These are phyloP conservation scores for Aporrectodea caliginosa DNA, from an alignment of 1,140 invertebrate genomes.

Conservation along the genomic window DNA sequence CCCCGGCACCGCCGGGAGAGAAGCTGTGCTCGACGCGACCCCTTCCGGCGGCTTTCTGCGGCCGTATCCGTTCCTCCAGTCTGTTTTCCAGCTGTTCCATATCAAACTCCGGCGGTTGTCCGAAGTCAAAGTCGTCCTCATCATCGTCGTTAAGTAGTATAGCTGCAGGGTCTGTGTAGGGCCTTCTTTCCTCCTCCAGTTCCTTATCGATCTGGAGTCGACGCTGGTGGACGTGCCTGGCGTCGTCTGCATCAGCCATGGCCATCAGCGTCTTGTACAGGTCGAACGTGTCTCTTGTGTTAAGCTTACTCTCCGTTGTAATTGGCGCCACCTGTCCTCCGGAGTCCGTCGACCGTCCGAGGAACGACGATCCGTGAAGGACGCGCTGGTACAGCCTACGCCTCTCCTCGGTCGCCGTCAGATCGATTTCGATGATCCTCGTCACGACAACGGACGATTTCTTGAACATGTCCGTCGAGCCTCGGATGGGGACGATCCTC, in stretches of 20 bases:
- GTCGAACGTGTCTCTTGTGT: slow-evolving; percentile 34
- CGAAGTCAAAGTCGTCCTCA: background rate
- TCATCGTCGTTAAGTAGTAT: background rate
- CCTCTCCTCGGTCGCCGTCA: slow-evolving; percentile 48
- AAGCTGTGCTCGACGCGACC: too few relatives aligned
- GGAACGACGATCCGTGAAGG: slow-evolving; percentile 29
- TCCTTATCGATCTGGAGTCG: slow-evolving; percentile 28
- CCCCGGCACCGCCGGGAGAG: too few relatives aligned
- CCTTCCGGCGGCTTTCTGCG: background rate
- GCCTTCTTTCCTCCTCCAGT: slow-evolving; percentile 26
- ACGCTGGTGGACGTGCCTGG: background rate
- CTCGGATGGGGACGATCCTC: slow-evolving; percentile 47
- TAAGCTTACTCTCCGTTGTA: slow-evolving; percentile 17
- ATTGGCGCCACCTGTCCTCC: slow-evolving; percentile 7
- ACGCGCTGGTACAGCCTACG: slow-evolving; percentile 47
- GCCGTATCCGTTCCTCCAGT: background rate
- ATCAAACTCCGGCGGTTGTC: background rate
- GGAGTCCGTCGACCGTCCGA: background rate
- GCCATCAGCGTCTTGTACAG: slow-evolving; percentile 35
- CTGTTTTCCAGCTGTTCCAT: background rate
- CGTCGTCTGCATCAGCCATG: slow-evolving; percentile 22
- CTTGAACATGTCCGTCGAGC: slow-evolving; percentile 50
- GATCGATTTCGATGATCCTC: slow-evolving; percentile 50
- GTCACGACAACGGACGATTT: slow-evolving; percentile 53
- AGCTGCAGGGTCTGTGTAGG: background rate